Evolutionary conservation across 2,113 vertebrate genomes (phyloP), one percentile per base, ranked within the genome.

Genomic region (Ranitomeya variabilis): DNA sequence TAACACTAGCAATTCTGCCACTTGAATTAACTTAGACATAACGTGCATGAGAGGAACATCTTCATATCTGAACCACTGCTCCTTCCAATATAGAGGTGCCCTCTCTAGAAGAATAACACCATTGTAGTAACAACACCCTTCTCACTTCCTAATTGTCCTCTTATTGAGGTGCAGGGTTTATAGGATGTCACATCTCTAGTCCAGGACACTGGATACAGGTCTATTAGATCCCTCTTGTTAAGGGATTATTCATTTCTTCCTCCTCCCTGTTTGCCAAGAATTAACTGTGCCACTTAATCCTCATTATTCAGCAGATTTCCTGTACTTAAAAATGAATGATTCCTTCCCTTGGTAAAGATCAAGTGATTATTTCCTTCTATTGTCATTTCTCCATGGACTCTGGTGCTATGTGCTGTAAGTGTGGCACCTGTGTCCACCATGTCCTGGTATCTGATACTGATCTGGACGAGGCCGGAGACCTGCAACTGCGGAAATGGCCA

Each of bases 201-300:
- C 51, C 13, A 16, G 51, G 86, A 71, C n/a, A 87, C 55, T 69
- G 62, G 64, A 87, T 87, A 69, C 60, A 52, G 16, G 45, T 15
- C 60, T 79, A 18, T 12, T 86, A 14, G 71, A 84, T 83, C 76
- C 14, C 86, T 87, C 90, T 81, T 90, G 89, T 92, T 90, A 74
- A 37, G 74, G 78, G 87, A 83, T 88, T 81, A 83, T 73, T 88
- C 69, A 52, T 54, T 82, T 51, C 89, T 89, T 91, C 90, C 57
- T 57, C 21, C 60, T 59, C 37, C 85, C 90, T 74, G 84, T 37
- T 91, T 86, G 7, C 86, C 80, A 90, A 86, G 62, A 92, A 87
- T 89, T 88, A 90, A 86, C 73, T 51, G 57, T 52, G 10, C 57
- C 13, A 21, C 59, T 76, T 82, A 88, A 76, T 83, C 80, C 55